These are phyloP conservation scores for Mystacides longicornis DNA, from an alignment of 2,888 invertebrate genomes.

Conservation along the genomic window DNA sequence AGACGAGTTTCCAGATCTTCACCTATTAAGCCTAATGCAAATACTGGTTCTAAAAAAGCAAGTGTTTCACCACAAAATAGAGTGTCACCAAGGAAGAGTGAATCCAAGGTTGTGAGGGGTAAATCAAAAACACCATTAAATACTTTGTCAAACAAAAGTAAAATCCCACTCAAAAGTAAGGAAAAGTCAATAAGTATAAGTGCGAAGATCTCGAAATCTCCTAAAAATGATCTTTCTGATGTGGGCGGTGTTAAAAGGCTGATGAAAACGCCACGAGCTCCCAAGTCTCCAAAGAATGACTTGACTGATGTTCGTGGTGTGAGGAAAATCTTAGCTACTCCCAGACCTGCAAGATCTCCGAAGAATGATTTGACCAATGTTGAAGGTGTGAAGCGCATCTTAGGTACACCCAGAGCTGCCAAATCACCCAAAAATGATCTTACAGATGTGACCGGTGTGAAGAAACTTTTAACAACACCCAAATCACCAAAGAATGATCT, in stretches of 20 bases:
- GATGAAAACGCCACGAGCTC: slow-evolving; percentile 30
- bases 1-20: slow-evolving; percentile 28
- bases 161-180: not conserved
- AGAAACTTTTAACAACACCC: slow-evolving; percentile 28
- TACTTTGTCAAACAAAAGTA: not conserved
- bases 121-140: not conserved
- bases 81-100: not conserved
- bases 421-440: slow-evolving; percentile 36
- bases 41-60: not conserved
- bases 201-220: slow-evolving; percentile 18
- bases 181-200: not conserved
- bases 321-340: slow-evolving; percentile 35
- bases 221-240: slow-evolving; percentile 38
- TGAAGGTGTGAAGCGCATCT: slow-evolving; percentile 34
- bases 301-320: slow-evolving; percentile 35
- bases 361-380: slow-evolving; percentile 36
- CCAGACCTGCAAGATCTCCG: slow-evolving; percentile 31
- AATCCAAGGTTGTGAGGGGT: not conserved
- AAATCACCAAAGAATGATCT: slow-evolving; percentile 36
- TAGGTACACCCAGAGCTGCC: slow-evolving; percentile 24
- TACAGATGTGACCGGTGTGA: slow-evolving; percentile 38
- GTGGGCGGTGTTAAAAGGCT: slow-evolving; percentile 39
- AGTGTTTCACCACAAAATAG: slow-evolving; percentile 22
- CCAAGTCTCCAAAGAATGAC: slow-evolving; percentile 35
- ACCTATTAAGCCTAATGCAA: slow-evolving; percentile 30